Conservation (phyloP, 1,140 invertebrate species). For the Cydia amplana region DNA sequence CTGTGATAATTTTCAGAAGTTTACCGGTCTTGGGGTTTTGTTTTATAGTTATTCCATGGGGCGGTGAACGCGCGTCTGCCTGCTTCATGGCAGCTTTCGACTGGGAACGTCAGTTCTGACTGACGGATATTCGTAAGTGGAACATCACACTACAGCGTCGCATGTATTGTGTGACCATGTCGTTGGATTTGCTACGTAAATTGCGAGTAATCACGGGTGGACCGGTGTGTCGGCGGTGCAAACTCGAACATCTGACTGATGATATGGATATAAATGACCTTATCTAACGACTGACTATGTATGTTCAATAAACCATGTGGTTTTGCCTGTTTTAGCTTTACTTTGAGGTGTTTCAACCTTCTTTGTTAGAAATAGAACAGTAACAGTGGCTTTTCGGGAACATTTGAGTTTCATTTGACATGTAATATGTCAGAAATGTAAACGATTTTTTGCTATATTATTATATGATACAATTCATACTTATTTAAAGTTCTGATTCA, state of each 20-base stretch:
- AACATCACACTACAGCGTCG: slow-evolving; percentile 47
- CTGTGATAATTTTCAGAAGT: slow-evolving; percentile 51
- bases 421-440: neutral
- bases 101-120: slow-evolving; percentile 53
- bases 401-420: neutral
- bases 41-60: slow-evolving; percentile 54
- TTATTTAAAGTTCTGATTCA: slow-evolving; percentile 39
- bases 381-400: neutral
- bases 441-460: neutral
- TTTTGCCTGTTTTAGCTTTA: no score
- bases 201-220: slow-evolving; percentile 26
- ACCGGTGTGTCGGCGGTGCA: neutral
- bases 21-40: slow-evolving; percentile 47
- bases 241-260: neutral
- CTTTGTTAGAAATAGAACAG: neutral
- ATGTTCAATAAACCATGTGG: no score
- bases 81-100: slow-evolving; percentile 70
- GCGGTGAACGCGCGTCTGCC: slow-evolving; percentile 54
- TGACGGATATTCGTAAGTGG: slow-evolving; percentile 60
- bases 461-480: neutral
- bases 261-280: neutral
- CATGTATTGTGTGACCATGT: slow-evolving; percentile 58
- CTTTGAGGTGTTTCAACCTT: neutral
- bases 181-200: slow-evolving; percentile 33
- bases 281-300: neutral